phyloP scores from a whole-genome alignment of 53 echinoderm and acorn worm species.

The Echinarachnius parma region DNA sequence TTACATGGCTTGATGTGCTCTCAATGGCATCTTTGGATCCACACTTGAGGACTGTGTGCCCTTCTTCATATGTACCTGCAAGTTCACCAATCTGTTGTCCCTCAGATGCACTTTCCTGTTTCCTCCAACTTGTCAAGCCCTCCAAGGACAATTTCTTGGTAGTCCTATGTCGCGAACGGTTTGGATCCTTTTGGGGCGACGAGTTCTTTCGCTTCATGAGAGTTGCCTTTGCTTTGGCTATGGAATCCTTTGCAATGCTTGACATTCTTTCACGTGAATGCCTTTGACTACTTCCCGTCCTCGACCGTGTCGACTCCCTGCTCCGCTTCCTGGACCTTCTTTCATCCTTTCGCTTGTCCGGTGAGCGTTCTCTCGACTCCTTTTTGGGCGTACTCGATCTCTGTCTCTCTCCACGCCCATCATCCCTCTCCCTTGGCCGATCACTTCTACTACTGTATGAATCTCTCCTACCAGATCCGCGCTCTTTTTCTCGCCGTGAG shows the following conservation, averaged over 20 bases:
- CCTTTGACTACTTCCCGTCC: constrained; percentile 14
- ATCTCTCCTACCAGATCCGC: too few relatives aligned
- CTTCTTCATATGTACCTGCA: constrained; percentile 39
- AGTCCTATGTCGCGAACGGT: not conserved
- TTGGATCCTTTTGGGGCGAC: not conserved
- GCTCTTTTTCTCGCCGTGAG: too few relatives aligned
- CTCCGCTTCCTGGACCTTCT: not conserved
- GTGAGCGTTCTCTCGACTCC: not conserved
- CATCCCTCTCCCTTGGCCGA: constrained; percentile 7
- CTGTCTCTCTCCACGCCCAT: not conserved
- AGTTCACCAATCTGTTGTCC: too few relatives aligned
- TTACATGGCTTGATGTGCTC: constrained; percentile 23
- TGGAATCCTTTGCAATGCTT: constrained; percentile 19
- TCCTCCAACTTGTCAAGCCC: constrained; percentile 11
- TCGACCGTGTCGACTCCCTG: not conserved
- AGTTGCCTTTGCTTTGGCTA: constrained; percentile 27
- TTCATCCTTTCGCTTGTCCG: not conserved
- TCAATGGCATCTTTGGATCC: constrained; percentile 17
- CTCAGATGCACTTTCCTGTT: not conserved
- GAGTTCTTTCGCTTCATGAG: not conserved
- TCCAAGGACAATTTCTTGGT: not conserved
- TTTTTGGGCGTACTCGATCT: constrained; percentile 17
- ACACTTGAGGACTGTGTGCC: constrained; percentile 39
- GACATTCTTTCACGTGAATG: constrained; percentile 21
- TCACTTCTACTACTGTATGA: too few relatives aligned